phyloP scores from a whole-genome alignment of 2,113 vertebrate genomes.

The Lathamus discolor region DNA sequence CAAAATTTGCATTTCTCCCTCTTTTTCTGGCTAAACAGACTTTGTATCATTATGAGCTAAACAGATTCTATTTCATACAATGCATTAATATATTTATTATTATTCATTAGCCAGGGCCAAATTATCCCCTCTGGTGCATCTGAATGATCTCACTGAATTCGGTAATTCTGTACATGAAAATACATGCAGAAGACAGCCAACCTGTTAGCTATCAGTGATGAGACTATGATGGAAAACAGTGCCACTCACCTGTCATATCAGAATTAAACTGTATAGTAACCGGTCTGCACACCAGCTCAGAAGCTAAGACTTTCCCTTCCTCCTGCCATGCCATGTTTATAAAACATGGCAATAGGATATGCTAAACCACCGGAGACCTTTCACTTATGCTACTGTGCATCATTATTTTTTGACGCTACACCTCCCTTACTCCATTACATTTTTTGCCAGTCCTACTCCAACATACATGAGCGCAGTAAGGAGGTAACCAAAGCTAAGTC shows the following conservation, averaged over 20 bases:
- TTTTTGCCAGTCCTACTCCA: background rate
- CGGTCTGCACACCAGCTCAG: background rate
- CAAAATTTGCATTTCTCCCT: background rate
- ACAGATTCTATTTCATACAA: background rate
- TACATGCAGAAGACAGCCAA: background rate
- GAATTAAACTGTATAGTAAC: background rate
- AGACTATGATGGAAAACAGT: background rate
- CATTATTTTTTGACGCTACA: background rate
- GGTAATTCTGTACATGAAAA: background rate
- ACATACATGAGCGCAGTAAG: background rate
- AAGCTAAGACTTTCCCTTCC: background rate
- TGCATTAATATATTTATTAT: constrained; percentile 2
- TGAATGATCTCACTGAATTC: background rate
- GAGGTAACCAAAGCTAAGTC: background rate
- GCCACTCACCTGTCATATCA: background rate
- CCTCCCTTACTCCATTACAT: background rate
- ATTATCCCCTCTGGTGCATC: background rate
- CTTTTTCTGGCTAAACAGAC: background rate
- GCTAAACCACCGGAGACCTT: background rate
- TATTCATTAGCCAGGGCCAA: background rate
- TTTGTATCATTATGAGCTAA: background rate
- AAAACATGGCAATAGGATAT: background rate
- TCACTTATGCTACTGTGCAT: background rate
- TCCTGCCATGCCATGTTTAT: background rate
- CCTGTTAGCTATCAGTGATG: background rate